Evolutionary conservation across 1,140 invertebrate species (phyloP).

Genomic region (Pseudomyrmex pallidus): DNA sequence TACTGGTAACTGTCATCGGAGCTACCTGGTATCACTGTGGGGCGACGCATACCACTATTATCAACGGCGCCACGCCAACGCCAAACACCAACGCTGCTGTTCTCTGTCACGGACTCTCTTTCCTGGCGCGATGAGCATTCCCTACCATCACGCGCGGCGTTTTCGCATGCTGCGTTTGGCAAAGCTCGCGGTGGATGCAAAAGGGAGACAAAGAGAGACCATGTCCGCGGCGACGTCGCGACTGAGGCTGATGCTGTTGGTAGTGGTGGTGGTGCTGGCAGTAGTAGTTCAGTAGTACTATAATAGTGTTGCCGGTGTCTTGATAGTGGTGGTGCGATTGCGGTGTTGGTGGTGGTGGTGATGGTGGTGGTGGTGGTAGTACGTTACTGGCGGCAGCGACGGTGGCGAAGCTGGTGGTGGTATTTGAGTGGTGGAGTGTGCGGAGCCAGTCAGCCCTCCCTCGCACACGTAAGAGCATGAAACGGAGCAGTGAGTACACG

Average conservation of each 20-base stretch:
- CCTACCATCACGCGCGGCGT: conserved; percentile 20
- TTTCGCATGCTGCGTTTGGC: conserved; percentile 46
- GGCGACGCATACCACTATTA: conserved; percentile 17
- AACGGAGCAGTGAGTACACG: conserved; percentile 66
- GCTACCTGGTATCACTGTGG: conserved; percentile 53
- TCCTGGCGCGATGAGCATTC: conserved; percentile 35
- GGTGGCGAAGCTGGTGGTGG: neutral
- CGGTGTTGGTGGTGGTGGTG: conserved; percentile 26
- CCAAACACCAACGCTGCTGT: conserved; percentile 16
- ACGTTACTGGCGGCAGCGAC: conserved; percentile 7
- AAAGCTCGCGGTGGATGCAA: conserved; percentile 41
- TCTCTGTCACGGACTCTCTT: conserved; percentile 57
- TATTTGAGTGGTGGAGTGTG: conserved; percentile 3
- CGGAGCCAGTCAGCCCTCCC: conserved; percentile 68
- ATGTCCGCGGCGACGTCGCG: conserved; percentile 30
- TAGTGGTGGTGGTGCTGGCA: conserved; percentile 18
- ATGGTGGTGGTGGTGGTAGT: neutral
- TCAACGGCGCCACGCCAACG: conserved; percentile 46
- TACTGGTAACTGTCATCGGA: conserved; percentile 9
- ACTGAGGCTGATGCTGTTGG: neutral
- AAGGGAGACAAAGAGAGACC: conserved; percentile 10
- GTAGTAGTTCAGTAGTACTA: conserved; percentile 61
- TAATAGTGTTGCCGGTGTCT: conserved; percentile 25
- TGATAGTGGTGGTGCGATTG: neutral
- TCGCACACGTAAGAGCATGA: conserved; percentile 69